These are phyloP conservation scores for Helobdella robusta DNA, from an alignment of 2,888 invertebrate species.

Conservation along the genomic window DNA sequence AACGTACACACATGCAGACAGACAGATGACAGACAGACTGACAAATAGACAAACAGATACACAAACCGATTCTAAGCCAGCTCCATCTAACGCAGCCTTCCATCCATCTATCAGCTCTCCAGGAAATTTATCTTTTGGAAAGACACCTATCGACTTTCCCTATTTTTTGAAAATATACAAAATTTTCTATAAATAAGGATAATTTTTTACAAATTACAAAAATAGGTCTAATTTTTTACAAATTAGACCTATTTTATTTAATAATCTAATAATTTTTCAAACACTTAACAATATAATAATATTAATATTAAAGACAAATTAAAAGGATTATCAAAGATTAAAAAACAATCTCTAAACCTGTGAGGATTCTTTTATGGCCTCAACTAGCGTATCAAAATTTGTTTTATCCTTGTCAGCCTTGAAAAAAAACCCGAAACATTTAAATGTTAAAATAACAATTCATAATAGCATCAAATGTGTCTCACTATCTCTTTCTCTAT, in stretches of 20 bases:
- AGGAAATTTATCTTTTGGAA: constrained; percentile 82
- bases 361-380: constrained; percentile 75
- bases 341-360: too few relatives aligned
- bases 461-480: background rate
- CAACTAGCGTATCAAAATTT: constrained; percentile 63
- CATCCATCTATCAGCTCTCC: constrained; percentile 87
- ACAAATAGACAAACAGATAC: too few relatives aligned
- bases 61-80: constrained; percentile 66
- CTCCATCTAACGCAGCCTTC: constrained; percentile 67
- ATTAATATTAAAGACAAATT: background rate
- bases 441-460: background rate
- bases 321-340: too few relatives aligned
- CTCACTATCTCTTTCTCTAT: background rate
- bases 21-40: too few relatives aligned
- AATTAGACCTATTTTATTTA: background rate
- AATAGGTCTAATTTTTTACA: background rate
- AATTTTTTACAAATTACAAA: background rate
- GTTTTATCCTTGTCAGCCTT: constrained; percentile 66
- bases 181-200: background rate
- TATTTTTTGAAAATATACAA: constrained; percentile 30
- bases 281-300: background rate
- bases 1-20: too few relatives aligned
- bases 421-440: constrained; percentile 27
- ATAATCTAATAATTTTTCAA: background rate
- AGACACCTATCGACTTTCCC: constrained; percentile 78